phyloP scores from a whole-genome alignment of 2,113 vertebrate genomes.

The Platichthys stellatus region DNA sequence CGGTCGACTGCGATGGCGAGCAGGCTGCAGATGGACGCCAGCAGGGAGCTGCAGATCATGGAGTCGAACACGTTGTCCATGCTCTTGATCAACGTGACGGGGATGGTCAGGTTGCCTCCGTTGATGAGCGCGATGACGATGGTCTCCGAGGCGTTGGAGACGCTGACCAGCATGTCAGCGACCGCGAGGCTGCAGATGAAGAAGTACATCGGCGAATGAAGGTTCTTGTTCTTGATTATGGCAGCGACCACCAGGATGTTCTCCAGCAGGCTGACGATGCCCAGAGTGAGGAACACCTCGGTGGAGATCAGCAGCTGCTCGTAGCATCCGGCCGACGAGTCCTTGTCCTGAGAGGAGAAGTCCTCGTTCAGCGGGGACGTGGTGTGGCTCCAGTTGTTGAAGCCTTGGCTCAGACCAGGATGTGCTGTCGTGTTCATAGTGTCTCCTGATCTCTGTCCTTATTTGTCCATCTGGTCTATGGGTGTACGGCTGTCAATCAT shows the following conservation, averaged over 20 bases:
- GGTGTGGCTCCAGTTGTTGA: conserved; percentile 83
- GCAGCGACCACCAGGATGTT: conserved; percentile 92
- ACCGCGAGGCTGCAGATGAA: conserved; percentile 96
- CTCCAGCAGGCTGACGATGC: conserved; percentile 92
- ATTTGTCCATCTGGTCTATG: neutral
- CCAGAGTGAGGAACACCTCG: conserved; percentile 92
- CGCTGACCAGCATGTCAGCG: conserved; percentile 95
- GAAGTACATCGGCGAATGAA: conserved; percentile 97
- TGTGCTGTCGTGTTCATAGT: conserved; percentile 85
- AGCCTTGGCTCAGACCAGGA: conserved; percentile 72
- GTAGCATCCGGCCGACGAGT: conserved; percentile 87
- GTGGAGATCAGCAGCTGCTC: conserved; percentile 93
- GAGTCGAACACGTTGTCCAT: conserved; percentile 97
- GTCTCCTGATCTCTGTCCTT: neutral
- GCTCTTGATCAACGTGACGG: conserved; percentile 84
- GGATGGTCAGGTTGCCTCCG: conserved; percentile 81
- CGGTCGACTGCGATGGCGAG: conserved; percentile 94
- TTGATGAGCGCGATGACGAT: conserved; percentile 92
- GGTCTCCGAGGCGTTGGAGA: conserved; percentile 94
- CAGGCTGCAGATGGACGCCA: conserved; percentile 95
- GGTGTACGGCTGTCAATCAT: neutral
- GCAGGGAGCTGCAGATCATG: conserved; percentile 94
- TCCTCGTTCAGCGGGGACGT: conserved; percentile 64
- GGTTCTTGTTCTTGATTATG: conserved; percentile 93
- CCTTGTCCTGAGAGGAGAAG: conserved; percentile 61